phyloP scores from a whole-genome alignment of 1,140 invertebrate species.

The Macrobrachium nipponense region DNA sequence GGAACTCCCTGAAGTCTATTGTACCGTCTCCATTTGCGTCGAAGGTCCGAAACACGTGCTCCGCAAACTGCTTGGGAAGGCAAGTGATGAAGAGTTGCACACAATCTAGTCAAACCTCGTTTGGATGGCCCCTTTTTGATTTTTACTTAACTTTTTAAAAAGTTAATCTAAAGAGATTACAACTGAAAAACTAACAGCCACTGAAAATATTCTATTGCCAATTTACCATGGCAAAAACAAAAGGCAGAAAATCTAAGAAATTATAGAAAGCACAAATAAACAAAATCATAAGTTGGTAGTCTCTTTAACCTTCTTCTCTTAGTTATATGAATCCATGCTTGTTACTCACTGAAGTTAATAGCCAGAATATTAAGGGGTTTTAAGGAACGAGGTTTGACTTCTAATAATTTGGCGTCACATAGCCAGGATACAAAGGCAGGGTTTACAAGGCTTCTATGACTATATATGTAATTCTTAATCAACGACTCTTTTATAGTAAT shows the following conservation, averaged over 20 bases:
- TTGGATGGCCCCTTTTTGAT: conserved; percentile 21
- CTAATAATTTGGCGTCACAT: conserved; percentile 28
- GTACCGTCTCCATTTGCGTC: conserved; percentile 97
- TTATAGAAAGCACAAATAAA: not conserved
- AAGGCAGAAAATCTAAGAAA: conserved; percentile 2
- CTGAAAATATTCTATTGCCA: not conserved
- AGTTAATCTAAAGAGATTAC: not conserved
- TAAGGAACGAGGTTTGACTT: conserved; percentile 34
- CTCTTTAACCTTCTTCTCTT: not conserved
- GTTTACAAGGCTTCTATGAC: not conserved
- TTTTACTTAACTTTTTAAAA: not conserved
- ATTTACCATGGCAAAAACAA: not conserved
- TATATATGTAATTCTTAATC: conserved; percentile 3
- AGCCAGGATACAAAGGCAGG: conserved; percentile 31
- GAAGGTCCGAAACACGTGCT: conserved; percentile 98
- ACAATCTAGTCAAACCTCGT: conserved; percentile 57
- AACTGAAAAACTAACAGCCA: no score
- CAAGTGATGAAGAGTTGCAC: conserved; percentile 60
- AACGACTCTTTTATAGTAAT: conserved; percentile 1
- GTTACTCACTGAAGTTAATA: conserved; percentile 26
- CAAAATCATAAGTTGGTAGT: not conserved
- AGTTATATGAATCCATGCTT: conserved; percentile 27
- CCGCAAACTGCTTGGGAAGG: conserved; percentile 82
- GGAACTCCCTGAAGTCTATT: conserved; percentile 97
- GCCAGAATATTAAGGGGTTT: conserved; percentile 20